These are phyloP conservation scores for Campaea margaritaria DNA, from an alignment of 2,888 invertebrate species.

Conservation along the genomic window DNA sequence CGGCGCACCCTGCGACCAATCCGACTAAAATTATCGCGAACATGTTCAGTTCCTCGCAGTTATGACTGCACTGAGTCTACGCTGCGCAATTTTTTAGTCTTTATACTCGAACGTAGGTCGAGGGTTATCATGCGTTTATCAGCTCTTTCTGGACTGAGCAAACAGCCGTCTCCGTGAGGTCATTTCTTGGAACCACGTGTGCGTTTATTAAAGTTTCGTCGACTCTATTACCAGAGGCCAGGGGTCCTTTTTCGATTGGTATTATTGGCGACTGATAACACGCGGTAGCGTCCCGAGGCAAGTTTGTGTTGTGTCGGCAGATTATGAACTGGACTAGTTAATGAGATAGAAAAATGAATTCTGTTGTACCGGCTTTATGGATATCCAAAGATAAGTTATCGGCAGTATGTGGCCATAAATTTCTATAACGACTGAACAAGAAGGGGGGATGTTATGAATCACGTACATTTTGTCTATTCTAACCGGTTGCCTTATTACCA, in stretches of 20 bases:
- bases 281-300: neutral
- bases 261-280: neutral
- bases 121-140: slow-evolving; percentile 62
- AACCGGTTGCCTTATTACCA: too few species aligned
- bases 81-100: slow-evolving; percentile 16
- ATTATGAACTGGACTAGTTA: too few species aligned
- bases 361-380: too few species aligned
- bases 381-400: too few species aligned
- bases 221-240: neutral
- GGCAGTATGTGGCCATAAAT: too few species aligned
- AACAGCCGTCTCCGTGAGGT: slow-evolving; percentile 27
- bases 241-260: neutral
- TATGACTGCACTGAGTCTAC: slow-evolving; percentile 39
- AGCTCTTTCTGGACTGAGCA: slow-evolving; percentile 53
- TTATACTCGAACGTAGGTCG: slow-evolving; percentile 58
- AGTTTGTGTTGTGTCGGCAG: neutral
- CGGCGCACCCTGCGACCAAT: slow-evolving; percentile 57
- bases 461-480: too few species aligned
- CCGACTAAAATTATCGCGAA: slow-evolving; percentile 54
- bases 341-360: too few species aligned
- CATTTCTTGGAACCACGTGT: slow-evolving; percentile 35
- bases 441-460: too few species aligned
- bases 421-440: too few species aligned
- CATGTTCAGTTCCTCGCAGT: slow-evolving; percentile 45
- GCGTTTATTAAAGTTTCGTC: slow-evolving; percentile 8